Conservation (phyloP, 2,797 vertebrate species). For the Anisognathus igniventris region DNA sequence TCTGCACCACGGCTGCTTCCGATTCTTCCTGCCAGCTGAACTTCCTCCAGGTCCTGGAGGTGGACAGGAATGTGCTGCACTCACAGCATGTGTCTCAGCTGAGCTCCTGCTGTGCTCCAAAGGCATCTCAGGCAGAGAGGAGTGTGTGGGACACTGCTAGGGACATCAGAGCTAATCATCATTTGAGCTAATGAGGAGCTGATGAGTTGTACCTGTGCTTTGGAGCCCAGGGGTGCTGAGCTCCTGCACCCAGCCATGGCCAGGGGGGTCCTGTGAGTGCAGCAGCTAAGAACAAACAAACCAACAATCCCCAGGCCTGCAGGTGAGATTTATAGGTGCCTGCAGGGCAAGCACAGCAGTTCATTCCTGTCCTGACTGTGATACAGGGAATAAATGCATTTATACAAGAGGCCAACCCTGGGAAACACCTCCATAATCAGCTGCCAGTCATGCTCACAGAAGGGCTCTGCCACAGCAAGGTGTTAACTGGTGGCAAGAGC, state of each 20-base stretch:
- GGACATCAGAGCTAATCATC: neutral
- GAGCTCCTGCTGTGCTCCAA: neutral
- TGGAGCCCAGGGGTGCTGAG: neutral
- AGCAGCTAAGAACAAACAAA: neutral
- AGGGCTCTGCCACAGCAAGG: neutral
- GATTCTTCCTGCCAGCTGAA: neutral
- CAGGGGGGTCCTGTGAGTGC: neutral
- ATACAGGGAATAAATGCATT: neutral
- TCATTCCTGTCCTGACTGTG: neutral
- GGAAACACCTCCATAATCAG: neutral
- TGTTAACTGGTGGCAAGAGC: no score
- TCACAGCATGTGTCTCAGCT: neutral
- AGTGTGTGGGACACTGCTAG: neutral
- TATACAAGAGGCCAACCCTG: neutral
- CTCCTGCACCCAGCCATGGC: neutral
- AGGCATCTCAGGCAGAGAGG: neutral
- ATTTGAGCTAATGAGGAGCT: neutral
- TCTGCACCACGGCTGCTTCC: neutral
- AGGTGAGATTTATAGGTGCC: neutral
- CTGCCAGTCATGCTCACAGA: neutral
- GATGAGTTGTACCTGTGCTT: accelerated
- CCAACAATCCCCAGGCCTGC: neutral
- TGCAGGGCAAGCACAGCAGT: neutral
- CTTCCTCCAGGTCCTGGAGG: neutral
- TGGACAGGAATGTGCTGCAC: neutral